Base-by-base conservation (phyloP, 2,888 invertebrate species). In the Callyntrura guangdongensis region DNA sequence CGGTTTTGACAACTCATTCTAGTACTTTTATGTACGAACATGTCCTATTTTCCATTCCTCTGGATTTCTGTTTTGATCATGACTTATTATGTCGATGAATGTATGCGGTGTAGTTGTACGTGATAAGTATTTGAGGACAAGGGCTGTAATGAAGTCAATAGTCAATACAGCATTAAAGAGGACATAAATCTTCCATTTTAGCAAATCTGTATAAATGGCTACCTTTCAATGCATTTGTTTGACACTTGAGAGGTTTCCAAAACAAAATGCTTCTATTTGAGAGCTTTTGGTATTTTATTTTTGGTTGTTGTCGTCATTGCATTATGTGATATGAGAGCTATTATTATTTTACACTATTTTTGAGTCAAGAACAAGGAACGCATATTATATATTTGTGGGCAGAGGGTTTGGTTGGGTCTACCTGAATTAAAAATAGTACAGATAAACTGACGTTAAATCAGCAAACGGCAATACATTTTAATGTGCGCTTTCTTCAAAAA, bases 161-260 rank as follows among this genome's bases (percentile, higher is more conserved):
- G 36, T 36, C 36, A 36, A 36, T 4, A 36, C 36, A 36, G 36
- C 36, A 6, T 6, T 12, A 17, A n/a, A 79, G 53, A 79, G 53
- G 77, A 79, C 77, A 56, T 53, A 79, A 79, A 79, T 79, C 77
- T 79, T 47, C 22, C n/a, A 25, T 53, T 79, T 79, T 79, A 79
- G 53, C 72, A 17, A 72, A 45, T 45, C n/a, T 53, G 14, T 20
- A 56, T 11, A 53, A 72, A 56, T 79, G 77, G 22, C 53, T 53
- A 14, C 56, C 17, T n/a, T 79, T 79, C 25, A 79, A 79, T 56
- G 25, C 3, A 53, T 56, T 79, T 79, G 77, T 79, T 79, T 79
- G 77, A 79, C 77, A 79, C 25, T 53, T 56, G 14, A 53, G 53
- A 25, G 77, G 77, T 79, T 79, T 20, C 14, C 11, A 56, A 79